Evolutionary conservation across 2,113 vertebrate genomes (phyloP).

Genomic region (Pedetes capensis): DNA sequence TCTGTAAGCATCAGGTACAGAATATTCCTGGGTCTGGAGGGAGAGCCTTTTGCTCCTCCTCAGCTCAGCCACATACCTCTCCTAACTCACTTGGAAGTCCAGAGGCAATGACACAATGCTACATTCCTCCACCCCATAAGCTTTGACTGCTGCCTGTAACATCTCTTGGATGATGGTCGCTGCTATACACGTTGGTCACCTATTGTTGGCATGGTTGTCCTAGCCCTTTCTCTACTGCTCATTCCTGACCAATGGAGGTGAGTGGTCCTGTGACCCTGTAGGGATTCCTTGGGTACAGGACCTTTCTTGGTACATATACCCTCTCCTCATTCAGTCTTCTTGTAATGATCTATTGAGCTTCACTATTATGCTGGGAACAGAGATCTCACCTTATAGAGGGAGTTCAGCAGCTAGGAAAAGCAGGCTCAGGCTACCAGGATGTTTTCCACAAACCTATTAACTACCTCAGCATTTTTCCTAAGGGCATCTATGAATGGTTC

Average conservation of each 20-base stretch:
- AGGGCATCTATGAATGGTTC: background rate
- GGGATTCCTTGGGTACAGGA: no score
- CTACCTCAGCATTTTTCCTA: background rate
- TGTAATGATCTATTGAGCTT: background rate
- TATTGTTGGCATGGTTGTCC: background rate
- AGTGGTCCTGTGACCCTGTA: background rate
- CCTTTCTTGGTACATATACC: accelerated
- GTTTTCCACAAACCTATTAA: background rate
- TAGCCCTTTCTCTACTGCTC: background rate
- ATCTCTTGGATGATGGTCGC: background rate
- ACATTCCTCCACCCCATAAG: background rate
- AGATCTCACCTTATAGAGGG: background rate
- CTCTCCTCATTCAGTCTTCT: background rate
- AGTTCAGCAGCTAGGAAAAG: background rate
- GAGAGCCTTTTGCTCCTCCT: background rate
- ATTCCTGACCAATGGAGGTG: background rate
- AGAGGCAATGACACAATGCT: background rate
- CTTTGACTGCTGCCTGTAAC: background rate
- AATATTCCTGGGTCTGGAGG: background rate
- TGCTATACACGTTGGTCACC: background rate
- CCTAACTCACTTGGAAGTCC: background rate
- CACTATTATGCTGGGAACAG: background rate
- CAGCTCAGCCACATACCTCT: background rate
- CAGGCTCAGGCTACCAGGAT: background rate
- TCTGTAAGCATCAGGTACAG: background rate